Base-by-base conservation (phyloP, 30 jellyfish, hydroid and myxozoan species). In the Aurelia sp. region DNA sequence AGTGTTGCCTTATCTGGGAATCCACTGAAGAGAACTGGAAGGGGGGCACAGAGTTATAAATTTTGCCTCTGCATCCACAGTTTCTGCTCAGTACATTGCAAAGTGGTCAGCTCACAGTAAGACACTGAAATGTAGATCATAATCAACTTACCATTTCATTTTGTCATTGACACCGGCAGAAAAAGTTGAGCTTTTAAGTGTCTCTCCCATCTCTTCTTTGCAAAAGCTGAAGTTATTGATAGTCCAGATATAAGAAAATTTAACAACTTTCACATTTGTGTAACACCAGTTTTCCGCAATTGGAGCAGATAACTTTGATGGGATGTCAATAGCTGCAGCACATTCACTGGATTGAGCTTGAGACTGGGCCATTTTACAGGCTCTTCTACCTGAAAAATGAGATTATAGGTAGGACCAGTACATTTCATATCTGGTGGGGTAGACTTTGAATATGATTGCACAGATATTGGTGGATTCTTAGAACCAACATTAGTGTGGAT, bases 271-370 rank as follows among this genome's bases (percentile, higher is more conserved):
- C 23, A 94, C 99, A 73, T 94, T 97, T 20, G 99, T 94, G 66
- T 94, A 94, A 67, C 99, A 94, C 99, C 99, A 94, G 48, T 94
- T 94, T 64, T 94, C 99, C 1, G 99, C 99, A 66, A 94, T 97
- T 19, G 99, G 96, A 10, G 97, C 94, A 20, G 99, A 93, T 90
- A 94, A 63, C 74, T 94, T 94, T 17, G 99, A 89, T 12, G 91
- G 93, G 52, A 88, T 89, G 68, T 94, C 99, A 85, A 84, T 53
- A 40, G 92, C 94, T 73, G 99, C 90, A 55, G 93, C 96, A 65
- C 88, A 75, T 44, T 92, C 96, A 60, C 93, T 86, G 22, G 96
- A 77, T 85, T 86, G 96, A 3, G 87, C 96, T 50, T 82, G 92
- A 2, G 92, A 57, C 62, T 82, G 92, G 53, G 92, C 92, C 92